Evolutionary conservation across 2,888 invertebrate genomes (phyloP).

Genomic region (Oscheius sp.): DNA sequence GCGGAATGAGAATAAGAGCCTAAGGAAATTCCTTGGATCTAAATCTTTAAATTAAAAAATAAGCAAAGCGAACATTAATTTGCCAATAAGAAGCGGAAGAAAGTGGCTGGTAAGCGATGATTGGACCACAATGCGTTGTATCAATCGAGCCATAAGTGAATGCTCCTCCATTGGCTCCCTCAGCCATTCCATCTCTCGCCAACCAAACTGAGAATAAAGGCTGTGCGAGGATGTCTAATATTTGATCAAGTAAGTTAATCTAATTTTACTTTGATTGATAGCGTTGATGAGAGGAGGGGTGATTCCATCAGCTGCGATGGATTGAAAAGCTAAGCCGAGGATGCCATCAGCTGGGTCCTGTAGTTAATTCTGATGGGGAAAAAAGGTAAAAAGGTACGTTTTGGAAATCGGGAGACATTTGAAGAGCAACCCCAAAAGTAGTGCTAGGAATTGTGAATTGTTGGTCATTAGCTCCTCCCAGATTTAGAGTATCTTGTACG

Average conservation of each 20-base stretch:
- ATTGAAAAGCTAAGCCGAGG: constrained; percentile 50
- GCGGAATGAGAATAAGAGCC: neutral
- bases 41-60: neutral
- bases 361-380: neutral
- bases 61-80: constrained; percentile 33
- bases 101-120: constrained; percentile 51
- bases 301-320: constrained; percentile 54
- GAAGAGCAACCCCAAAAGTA: constrained; percentile 73
- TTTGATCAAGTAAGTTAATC: neutral
- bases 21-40: neutral
- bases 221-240: constrained; percentile 10
- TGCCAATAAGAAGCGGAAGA: constrained; percentile 58
- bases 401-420: constrained; percentile 73
- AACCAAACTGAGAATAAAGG: constrained; percentile 59
- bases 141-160: constrained; percentile 55
- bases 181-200: constrained; percentile 43
- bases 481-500: constrained; percentile 46
- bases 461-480: constrained; percentile 33
- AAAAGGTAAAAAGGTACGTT: constrained; percentile 47
- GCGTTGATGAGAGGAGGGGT: constrained; percentile 53
- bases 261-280: constrained; percentile 38
- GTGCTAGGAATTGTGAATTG: constrained; percentile 70
- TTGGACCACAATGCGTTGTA: constrained; percentile 53
- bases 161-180: constrained; percentile 46
- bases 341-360: constrained; percentile 50